These are phyloP conservation scores for Menidia beryllina DNA, from an alignment of 2,113 vertebrate species.

Conservation along the genomic window DNA sequence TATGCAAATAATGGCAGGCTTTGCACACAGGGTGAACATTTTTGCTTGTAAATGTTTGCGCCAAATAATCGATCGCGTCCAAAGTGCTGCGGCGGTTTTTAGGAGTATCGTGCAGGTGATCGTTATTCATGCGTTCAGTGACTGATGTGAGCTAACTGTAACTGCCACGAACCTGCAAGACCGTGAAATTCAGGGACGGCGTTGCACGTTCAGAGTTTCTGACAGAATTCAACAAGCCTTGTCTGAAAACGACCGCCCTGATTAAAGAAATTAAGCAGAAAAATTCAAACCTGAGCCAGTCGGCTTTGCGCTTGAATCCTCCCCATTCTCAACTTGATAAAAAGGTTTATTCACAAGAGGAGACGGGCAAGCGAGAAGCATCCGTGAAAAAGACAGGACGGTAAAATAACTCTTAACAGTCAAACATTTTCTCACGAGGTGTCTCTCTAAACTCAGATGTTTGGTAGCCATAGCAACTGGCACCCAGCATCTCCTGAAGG, in stretches of 20 bases:
- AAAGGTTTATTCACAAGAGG: slow-evolving; percentile 25
- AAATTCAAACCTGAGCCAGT: slow-evolving; percentile 9
- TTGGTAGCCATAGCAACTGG: slow-evolving; percentile 76
- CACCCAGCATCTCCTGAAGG: slow-evolving; percentile 64
- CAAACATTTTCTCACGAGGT: slow-evolving; percentile 59
- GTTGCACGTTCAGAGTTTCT: background rate
- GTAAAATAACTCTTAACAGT: slow-evolving; percentile 49
- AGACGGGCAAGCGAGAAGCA: slow-evolving; percentile 7
- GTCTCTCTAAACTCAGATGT: slow-evolving; percentile 51
- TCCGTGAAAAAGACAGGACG: slow-evolving; percentile 41
- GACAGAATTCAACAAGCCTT: background rate
- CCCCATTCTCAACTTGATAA: background rate
- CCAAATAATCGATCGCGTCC: slow-evolving; percentile 40
- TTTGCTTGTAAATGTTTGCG: slow-evolving; percentile 62
- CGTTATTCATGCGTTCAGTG: slow-evolving; percentile 26
- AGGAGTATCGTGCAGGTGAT: slow-evolving; percentile 34
- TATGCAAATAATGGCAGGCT: slow-evolving; percentile 58
- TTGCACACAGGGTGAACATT: slow-evolving; percentile 44
- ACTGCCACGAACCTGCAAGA: slow-evolving; percentile 28
- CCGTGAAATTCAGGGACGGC: slow-evolving; percentile 22
- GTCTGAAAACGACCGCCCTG: background rate
- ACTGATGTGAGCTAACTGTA: slow-evolving; percentile 41
- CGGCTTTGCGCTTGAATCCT: slow-evolving; percentile 13
- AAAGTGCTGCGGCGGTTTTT: slow-evolving; percentile 46
- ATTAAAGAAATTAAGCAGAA: background rate